These are phyloP conservation scores for Raja brachyura DNA, from an alignment of 2,113 vertebrate genomes.

Conservation along the genomic window DNA sequence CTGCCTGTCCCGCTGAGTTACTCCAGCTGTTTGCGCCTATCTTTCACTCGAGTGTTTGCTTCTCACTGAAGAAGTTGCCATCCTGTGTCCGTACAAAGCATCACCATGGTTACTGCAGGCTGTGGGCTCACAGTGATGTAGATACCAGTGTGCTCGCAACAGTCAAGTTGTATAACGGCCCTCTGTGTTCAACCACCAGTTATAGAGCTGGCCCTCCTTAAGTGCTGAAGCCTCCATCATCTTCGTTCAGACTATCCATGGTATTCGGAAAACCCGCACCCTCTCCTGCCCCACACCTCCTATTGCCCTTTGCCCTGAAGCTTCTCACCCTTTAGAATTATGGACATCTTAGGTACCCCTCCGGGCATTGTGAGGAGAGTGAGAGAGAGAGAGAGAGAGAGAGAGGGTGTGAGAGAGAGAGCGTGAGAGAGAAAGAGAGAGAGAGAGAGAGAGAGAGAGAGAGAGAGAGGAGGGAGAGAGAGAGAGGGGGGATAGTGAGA, in stretches of 20 bases:
- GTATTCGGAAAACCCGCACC: background rate
- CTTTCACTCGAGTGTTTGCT: background rate
- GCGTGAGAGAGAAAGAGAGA: too few relatives aligned
- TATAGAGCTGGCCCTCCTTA: background rate
- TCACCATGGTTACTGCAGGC: slow-evolving; percentile 32
- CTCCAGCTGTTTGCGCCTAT: too few relatives aligned
- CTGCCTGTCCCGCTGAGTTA: too few relatives aligned
- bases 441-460: too few relatives aligned
- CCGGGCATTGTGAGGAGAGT: background rate
- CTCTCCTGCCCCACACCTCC: background rate
- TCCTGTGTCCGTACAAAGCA: background rate
- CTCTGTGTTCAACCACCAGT: slow-evolving; percentile 10
- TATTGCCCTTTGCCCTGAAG: background rate
- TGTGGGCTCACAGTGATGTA: slow-evolving; percentile 18
- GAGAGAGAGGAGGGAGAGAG: too few relatives aligned
- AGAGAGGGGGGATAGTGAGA: too few relatives aligned
- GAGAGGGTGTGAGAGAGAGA: too few relatives aligned
- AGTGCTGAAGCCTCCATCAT: background rate
- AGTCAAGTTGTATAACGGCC: background rate
- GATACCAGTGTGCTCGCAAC: background rate
- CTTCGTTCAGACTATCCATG: background rate
- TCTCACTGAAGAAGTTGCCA: background rate
- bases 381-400: too few relatives aligned
- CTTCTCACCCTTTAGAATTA: background rate
- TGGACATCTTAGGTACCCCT: slow-evolving; percentile 14